These are phyloP conservation scores for Lottia gigantea DNA, from an alignment of 2,888 invertebrate genomes.

Conservation along the genomic window DNA sequence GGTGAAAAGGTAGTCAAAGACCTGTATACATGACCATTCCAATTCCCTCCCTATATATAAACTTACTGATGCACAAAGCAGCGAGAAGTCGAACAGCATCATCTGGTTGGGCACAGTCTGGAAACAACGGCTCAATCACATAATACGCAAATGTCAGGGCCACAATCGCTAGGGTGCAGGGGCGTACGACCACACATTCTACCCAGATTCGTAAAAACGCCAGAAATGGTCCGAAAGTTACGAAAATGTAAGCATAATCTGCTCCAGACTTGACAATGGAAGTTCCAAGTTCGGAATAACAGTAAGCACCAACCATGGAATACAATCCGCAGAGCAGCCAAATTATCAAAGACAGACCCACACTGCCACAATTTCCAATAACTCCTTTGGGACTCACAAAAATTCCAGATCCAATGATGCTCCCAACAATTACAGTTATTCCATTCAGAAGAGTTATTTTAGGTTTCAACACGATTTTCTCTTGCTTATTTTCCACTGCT, in stretches of 20 bases:
- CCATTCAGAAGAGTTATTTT: constrained; percentile 95
- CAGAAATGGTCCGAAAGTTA: constrained; percentile 96
- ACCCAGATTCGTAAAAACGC: constrained; percentile 98
- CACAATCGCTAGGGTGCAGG: constrained; percentile 89
- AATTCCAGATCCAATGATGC: constrained; percentile 96
- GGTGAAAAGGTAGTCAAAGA: no score
- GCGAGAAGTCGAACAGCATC: constrained; percentile 88
- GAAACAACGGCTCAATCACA: constrained; percentile 94
- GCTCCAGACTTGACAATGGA: constrained; percentile 82
- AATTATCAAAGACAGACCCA: constrained; percentile 90
- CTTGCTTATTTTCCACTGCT: constrained; percentile 21
- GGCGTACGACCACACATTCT: constrained; percentile 97
- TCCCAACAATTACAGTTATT: constrained; percentile 94
- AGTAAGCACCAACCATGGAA: constrained; percentile 97
- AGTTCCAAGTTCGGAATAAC: constrained; percentile 97
- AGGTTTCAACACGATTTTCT: constrained; percentile 81
- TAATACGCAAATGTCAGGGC: constrained; percentile 97
- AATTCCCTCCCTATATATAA: constrained; percentile 15
- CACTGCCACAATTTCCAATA: constrained; percentile 88
- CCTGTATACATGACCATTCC: no score
- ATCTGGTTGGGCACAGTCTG: constrained; percentile 91
- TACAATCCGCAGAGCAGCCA: constrained; percentile 91
- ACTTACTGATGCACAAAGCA: constrained; percentile 93
- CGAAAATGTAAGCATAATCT: constrained; percentile 99
- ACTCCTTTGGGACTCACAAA: constrained; percentile 96